These are phyloP conservation scores for Drosophila tsacasi DNA, from an alignment of 1,140 invertebrate species.

Conservation along the genomic window DNA sequence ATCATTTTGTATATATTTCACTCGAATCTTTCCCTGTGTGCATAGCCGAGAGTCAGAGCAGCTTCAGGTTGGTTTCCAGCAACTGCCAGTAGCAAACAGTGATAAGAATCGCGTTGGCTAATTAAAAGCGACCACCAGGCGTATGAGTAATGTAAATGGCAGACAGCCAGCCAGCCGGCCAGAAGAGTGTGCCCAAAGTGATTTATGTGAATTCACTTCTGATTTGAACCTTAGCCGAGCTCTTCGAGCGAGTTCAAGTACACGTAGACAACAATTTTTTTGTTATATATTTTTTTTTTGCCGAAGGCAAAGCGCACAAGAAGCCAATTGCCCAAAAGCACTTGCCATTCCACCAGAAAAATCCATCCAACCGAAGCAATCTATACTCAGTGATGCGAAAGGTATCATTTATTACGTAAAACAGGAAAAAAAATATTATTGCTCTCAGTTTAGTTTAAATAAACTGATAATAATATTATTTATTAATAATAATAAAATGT, in stretches of 20 bases:
- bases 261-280: conserved; percentile 40
- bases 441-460: neutral
- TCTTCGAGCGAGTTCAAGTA: conserved; percentile 68
- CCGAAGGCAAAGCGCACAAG: conserved; percentile 59
- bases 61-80: conserved; percentile 30
- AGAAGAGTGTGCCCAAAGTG: conserved; percentile 45
- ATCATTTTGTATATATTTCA: neutral
- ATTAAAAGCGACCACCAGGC: conserved; percentile 52
- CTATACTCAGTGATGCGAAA: conserved; percentile 20
- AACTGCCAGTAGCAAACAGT: conserved; percentile 32
- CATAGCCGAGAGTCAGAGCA: neutral
- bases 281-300: conserved; percentile 24
- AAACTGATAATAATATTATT: too few relatives aligned
- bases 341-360: conserved; percentile 26
- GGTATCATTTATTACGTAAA: neutral
- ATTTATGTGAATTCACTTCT: conserved; percentile 55
- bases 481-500: too few relatives aligned
- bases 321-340: conserved; percentile 53
- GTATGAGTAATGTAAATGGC: conserved; percentile 45
- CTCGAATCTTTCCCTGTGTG: conserved; percentile 7
- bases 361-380: conserved; percentile 20
- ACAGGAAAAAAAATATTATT: too few relatives aligned
- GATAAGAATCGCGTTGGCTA: conserved; percentile 53
- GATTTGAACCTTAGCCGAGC: conserved; percentile 60
- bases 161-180: conserved; percentile 29